phyloP scores from a whole-genome alignment of 2,113 vertebrate genomes.

The Varanus salvator region DNA sequence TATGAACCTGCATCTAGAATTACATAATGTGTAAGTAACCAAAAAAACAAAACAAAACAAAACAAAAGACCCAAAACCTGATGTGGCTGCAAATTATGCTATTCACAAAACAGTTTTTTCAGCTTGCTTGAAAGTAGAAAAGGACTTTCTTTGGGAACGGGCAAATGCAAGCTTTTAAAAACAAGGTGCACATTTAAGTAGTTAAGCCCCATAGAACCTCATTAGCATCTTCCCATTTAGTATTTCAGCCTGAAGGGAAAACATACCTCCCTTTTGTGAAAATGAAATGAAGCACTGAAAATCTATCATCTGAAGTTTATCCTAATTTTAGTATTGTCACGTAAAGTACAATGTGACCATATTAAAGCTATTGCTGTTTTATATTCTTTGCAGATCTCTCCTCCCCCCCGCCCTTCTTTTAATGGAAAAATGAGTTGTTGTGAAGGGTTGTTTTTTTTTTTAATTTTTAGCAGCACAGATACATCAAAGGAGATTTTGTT shows the following conservation, averaged over 20 bases:
- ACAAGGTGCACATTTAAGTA: not conserved
- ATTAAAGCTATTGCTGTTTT: not conserved
- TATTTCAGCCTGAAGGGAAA: conserved; percentile 1
- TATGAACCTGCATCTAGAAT: not conserved
- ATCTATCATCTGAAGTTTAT: conserved; percentile 15
- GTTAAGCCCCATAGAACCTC: not conserved
- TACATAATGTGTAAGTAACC: not conserved
- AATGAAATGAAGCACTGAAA: not conserved
- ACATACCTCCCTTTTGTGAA: not conserved
- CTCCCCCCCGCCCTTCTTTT: not conserved
- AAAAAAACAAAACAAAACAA: not conserved
- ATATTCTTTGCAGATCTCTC: conserved; percentile 2
- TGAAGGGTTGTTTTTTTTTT: not conserved
- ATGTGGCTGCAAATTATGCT: not conserved
- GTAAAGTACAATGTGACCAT: conserved; percentile 2
- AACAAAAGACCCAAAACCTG: not conserved
- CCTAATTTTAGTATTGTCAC: not conserved
- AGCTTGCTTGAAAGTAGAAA: not conserved
- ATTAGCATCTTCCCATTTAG: conserved; percentile 23
- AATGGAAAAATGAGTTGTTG: conserved; percentile 18
- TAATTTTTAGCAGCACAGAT: conserved; percentile 6
- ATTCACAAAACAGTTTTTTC: not conserved
- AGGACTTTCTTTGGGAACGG: not conserved
- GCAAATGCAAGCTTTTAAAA: not conserved
- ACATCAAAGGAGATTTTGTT: not conserved